phyloP scores from a whole-genome alignment of 1,140 invertebrate genomes.

The Drosophila willistoni region DNA sequence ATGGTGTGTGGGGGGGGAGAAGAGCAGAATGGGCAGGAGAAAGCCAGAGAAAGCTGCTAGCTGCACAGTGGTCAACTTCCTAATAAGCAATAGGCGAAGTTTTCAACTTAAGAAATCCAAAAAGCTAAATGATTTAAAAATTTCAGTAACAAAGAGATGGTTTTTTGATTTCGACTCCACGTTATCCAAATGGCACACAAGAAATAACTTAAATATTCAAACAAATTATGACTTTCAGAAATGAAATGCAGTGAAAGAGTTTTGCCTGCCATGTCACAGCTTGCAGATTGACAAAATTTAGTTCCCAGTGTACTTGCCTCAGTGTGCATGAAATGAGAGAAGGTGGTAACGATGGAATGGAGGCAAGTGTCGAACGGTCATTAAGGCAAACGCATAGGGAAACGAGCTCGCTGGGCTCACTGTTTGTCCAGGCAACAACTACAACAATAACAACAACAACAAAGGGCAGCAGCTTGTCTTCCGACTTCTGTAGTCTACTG shows the following conservation, averaged over 20 bases:
- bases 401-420: conserved; percentile 25
- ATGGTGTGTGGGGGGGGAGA: conserved; percentile 9
- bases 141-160: too few relatives aligned
- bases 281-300: too few relatives aligned
- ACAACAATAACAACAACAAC: conserved; percentile 17
- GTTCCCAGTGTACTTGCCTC: not conserved
- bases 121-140: too few relatives aligned
- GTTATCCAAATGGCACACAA: too few relatives aligned
- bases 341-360: conserved; percentile 13
- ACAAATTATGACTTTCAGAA: not conserved
- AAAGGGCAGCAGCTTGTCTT: conserved; percentile 39
- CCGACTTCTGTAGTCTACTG: conserved; percentile 33
- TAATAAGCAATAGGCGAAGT: not conserved
- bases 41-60: not conserved
- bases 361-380: conserved; percentile 54
- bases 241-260: not conserved
- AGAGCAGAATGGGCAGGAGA: not conserved
- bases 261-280: not conserved
- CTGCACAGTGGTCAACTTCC: conserved; percentile 4
- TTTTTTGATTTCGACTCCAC: not conserved
- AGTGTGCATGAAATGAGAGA: not conserved
- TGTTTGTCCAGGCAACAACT: conserved; percentile 49
- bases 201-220: too few relatives aligned
- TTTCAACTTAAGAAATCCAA: too few relatives aligned
- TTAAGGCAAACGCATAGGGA: conserved; percentile 58